Conservation (phyloP, 2,888 invertebrate genomes). For the Teleiodes luculella region DNA sequence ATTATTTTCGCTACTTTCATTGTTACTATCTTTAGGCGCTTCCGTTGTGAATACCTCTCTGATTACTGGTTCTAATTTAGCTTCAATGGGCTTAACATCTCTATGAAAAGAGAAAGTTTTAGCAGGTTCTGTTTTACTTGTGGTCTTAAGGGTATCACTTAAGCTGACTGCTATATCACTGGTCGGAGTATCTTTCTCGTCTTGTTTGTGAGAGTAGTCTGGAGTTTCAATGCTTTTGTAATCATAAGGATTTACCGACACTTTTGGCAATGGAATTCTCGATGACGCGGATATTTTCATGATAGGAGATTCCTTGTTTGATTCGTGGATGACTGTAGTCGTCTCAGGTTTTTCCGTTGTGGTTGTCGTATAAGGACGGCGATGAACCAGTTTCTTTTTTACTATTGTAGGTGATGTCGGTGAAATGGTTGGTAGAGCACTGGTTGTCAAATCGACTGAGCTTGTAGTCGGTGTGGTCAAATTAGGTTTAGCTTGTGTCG, state of each 20-base stretch:
- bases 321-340: conserved; percentile 47
- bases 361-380: conserved; percentile 54
- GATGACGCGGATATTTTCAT: conserved; percentile 68
- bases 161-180: conserved; percentile 67
- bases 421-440: conserved; percentile 66
- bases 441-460: conserved; percentile 65
- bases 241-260: conserved; percentile 43
- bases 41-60: conserved; percentile 46
- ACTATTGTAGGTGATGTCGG: conserved; percentile 65
- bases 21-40: conserved; percentile 35
- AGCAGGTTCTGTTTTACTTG: conserved; percentile 34
- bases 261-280: conserved; percentile 49
- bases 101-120: conserved; percentile 68
- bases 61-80: conserved; percentile 49
- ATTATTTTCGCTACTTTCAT: conserved; percentile 32
- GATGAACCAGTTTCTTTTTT: conserved; percentile 60
- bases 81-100: conserved; percentile 65
- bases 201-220: conserved; percentile 71
- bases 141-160: conserved; percentile 50
- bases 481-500: conserved; percentile 47
- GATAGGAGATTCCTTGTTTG: conserved; percentile 64
- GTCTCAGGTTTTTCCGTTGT: conserved; percentile 57
- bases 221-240: conserved; percentile 51
- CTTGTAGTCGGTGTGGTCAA: conserved; percentile 64
- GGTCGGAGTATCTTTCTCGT: conserved; percentile 74